Evolutionary conservation across 2,113 vertebrate genomes (phyloP).

Genomic region (Platysternon megacephalum): DNA sequence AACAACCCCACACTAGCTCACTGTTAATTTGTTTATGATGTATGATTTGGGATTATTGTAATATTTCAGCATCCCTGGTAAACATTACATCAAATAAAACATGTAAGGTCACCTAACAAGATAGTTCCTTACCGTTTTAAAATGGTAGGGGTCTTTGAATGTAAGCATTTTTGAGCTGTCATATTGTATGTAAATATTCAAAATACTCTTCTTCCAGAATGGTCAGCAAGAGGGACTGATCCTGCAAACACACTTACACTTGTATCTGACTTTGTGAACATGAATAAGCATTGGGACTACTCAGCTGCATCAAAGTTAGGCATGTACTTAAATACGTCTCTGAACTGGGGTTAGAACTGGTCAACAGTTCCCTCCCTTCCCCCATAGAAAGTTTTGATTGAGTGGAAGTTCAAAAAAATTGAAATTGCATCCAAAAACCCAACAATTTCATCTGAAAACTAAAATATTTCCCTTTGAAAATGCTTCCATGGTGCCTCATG

Average conservation of each 20-base stretch:
- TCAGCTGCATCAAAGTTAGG: no score
- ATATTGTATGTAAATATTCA: neutral
- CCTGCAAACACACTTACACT: neutral
- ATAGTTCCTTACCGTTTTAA: rapidly evolving
- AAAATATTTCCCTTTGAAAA: no score
- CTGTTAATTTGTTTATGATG: neutral
- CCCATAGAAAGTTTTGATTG: neutral
- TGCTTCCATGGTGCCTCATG: neutral
- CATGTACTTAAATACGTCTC: no score
- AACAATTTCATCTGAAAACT: no score
- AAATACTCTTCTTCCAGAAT: neutral
- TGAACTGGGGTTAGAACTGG: no score
- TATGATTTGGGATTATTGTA: neutral
- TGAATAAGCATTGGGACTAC: no score
- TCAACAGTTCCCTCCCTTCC: neutral
- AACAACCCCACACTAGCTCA: neutral
- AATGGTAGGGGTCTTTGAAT: rapidly evolving
- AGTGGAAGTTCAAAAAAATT: no score
- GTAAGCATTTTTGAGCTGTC: neutral
- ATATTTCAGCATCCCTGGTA: neutral
- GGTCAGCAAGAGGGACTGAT: neutral
- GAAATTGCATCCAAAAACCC: no score
- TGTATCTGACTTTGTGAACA: neutral
- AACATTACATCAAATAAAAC: neutral
- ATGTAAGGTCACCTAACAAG: neutral